Percentiles rank a stretch among this genome's conserved stretches.
phyloP scores from a whole-genome alignment of 2,113 vertebrate species.

The Microcebus murinus region DNA sequence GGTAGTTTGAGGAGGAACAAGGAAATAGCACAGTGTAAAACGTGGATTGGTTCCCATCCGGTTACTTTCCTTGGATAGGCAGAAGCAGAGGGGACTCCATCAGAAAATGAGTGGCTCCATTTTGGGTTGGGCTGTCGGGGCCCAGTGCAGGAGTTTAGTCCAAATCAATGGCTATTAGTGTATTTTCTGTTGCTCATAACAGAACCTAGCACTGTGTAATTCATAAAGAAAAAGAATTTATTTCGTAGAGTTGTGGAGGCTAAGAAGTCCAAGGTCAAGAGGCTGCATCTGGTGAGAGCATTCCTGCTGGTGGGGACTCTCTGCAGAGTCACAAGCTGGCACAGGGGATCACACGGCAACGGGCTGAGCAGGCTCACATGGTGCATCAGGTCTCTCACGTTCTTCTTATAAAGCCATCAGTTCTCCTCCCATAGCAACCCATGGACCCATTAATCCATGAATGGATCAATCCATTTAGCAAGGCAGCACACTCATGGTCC shows the following conservation, averaged over 20 bases:
- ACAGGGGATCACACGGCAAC: neutral
- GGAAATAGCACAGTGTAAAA: neutral
- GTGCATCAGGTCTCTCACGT: neutral
- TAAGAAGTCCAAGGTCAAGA: neutral
- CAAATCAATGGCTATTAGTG: neutral
- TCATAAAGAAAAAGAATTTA: neutral
- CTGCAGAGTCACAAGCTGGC: neutral
- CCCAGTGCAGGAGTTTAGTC: neutral
- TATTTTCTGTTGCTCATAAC: neutral
- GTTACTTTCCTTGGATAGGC: neutral
- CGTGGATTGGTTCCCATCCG: neutral
- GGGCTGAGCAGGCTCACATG: neutral
- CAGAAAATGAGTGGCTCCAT: neutral
- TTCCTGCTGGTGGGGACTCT: neutral
- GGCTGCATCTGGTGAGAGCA: neutral
- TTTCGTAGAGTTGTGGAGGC: neutral
- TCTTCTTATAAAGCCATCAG: neutral
- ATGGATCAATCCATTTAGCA: neutral
- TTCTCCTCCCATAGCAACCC: neutral
- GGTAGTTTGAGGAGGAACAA: neutral
- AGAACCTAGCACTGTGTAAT: neutral
- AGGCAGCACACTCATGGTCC: neutral
- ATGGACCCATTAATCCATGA: neutral
- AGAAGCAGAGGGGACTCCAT: neutral
- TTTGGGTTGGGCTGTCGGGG: neutral